These are phyloP conservation scores for Ariopsis seemanni DNA, from an alignment of 2,113 vertebrate genomes.

Conservation along the genomic window DNA sequence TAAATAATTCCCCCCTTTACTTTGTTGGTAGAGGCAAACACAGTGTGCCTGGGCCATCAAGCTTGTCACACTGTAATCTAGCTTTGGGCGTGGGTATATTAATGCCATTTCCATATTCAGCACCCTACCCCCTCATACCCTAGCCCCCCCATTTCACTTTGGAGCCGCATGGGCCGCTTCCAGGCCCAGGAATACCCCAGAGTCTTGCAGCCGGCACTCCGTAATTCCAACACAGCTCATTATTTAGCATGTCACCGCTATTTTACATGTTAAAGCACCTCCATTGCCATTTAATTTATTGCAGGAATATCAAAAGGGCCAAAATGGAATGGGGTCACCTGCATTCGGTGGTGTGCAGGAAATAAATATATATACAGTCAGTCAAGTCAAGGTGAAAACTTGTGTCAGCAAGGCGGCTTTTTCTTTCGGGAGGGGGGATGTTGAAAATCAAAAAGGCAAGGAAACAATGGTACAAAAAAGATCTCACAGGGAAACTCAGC, in stretches of 20 bases:
- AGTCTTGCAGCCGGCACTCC: constrained; percentile 61
- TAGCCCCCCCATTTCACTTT: constrained; percentile 32
- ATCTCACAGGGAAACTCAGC: background rate
- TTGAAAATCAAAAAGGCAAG: constrained; percentile 2
- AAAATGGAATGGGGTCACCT: constrained; percentile 75
- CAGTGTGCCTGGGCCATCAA: constrained; percentile 58
- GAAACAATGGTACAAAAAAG: constrained; percentile 50
- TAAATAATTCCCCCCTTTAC: constrained; percentile 71
- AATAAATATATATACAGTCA: constrained; percentile 76
- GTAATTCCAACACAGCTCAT: constrained; percentile 79
- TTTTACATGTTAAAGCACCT: constrained; percentile 82
- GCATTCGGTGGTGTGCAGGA: constrained; percentile 61
- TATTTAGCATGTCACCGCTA: constrained; percentile 84
- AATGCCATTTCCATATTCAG: constrained; percentile 80
- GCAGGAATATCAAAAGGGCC: constrained; percentile 72
- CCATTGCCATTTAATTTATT: constrained; percentile 80
- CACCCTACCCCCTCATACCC: constrained; percentile 32
- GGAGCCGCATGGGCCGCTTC: constrained; percentile 57
- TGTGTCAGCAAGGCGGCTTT: constrained; percentile 70
- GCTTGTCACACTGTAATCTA: constrained; percentile 74
- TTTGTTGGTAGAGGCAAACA: constrained; percentile 68
- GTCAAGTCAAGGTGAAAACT: constrained; percentile 79
- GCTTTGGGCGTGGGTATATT: constrained; percentile 76
- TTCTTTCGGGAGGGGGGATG: constrained; percentile 30
- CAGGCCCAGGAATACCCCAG: constrained; percentile 73